These are phyloP conservation scores for Oscheius sp. DNA, from an alignment of 2,888 invertebrate species.

Conservation along the genomic window DNA sequence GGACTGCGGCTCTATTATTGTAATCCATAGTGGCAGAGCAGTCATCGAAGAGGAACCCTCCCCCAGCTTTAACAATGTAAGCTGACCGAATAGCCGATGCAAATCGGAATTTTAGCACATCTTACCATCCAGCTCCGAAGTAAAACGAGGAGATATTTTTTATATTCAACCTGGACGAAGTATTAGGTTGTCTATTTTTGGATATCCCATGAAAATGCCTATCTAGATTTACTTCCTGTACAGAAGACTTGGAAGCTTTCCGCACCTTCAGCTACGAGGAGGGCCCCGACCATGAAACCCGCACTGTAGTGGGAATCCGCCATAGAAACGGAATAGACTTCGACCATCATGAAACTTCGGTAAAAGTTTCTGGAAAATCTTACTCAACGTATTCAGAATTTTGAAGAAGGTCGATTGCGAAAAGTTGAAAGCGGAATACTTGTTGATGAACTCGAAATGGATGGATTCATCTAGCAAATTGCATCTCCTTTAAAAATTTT, in stretches of 20 bases:
- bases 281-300: constrained; percentile 66
- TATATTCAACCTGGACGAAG: constrained; percentile 63
- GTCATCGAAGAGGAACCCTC: constrained; percentile 45
- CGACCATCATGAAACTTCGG: background rate
- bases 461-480: constrained; percentile 39
- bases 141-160: constrained; percentile 66
- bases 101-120: background rate
- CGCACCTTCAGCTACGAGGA: constrained; percentile 70
- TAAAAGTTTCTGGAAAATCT: background rate
- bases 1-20: constrained; percentile 68
- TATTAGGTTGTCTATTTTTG: constrained; percentile 40
- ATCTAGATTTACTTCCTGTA: constrained; percentile 47
- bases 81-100: background rate
- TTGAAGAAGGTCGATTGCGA: constrained; percentile 21
- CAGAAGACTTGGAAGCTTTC: constrained; percentile 60
- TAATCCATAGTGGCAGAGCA: constrained; percentile 65
- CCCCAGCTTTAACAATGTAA: background rate
- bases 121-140: constrained; percentile 20
- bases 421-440: constrained; percentile 42
- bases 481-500: background rate
- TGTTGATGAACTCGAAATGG: constrained; percentile 53
- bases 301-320: constrained; percentile 35
- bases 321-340: constrained; percentile 31
- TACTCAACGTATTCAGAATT: constrained; percentile 17
- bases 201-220: background rate